Conservation (phyloP, 2,113 vertebrate species). For the Anser cygnoides region DNA sequence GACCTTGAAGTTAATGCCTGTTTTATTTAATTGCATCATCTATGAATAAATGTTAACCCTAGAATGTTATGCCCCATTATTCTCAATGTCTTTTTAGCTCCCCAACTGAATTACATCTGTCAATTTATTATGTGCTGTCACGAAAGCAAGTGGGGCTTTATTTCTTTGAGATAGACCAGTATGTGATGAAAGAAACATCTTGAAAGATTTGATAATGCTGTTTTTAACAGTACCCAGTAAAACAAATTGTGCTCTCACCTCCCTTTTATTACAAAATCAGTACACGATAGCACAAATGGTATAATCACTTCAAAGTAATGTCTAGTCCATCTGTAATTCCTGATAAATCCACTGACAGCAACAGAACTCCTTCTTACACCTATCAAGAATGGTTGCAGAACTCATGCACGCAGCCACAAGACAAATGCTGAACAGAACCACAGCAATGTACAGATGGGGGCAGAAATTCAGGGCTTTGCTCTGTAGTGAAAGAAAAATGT, state of each 20-base stretch:
- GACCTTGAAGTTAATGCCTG: conserved; percentile 84
- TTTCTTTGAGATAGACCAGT: conserved; percentile 51
- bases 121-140: conserved; percentile 72
- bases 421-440: background rate
- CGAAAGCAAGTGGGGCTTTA: conserved; percentile 67
- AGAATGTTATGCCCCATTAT: conserved; percentile 81
- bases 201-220: conserved; percentile 55
- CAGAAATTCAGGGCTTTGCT: background rate
- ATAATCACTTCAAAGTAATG: conserved; percentile 52
- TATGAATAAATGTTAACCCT: conserved; percentile 82
- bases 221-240: conserved; percentile 49
- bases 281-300: conserved; percentile 38
- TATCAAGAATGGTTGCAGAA: background rate
- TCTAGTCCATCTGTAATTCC: conserved; percentile 34
- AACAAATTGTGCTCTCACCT: conserved; percentile 34
- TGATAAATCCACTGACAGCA: conserved; percentile 33
- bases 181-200: conserved; percentile 46
- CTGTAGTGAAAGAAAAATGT: background rate
- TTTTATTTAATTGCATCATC: conserved; percentile 83
- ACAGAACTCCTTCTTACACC: background rate
- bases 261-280: conserved; percentile 68
- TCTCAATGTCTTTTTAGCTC: conserved; percentile 78
- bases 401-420: background rate
- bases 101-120: conserved; percentile 67
- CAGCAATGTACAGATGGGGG: background rate